Conservation (phyloP, 1,140 invertebrate genomes). For the Chlorops oryzae region DNA sequence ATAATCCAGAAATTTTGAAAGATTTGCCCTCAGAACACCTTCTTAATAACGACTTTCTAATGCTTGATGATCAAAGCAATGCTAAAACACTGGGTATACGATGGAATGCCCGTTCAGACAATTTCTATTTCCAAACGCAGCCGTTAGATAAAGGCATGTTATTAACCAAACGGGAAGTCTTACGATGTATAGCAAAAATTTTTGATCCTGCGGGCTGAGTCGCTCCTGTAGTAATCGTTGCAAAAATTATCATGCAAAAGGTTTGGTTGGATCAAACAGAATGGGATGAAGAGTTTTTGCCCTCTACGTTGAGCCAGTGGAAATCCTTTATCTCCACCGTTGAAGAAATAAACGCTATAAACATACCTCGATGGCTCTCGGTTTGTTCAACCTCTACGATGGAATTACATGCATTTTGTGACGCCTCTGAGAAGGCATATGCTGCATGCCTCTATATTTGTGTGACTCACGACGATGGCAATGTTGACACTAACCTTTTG, state of each 20-base stretch:
- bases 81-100: neutral
- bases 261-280: slow-evolving; percentile 35
- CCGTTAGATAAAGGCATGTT: neutral
- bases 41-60: neutral
- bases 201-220: slow-evolving; percentile 47
- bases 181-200: slow-evolving; percentile 12
- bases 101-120: neutral
- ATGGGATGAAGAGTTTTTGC: slow-evolving; percentile 41
- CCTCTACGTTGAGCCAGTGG: slow-evolving; percentile 16
- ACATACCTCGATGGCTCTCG: no score
- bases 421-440: neutral
- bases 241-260: slow-evolving; percentile 49
- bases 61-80: neutral
- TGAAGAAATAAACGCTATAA: no score
- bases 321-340: slow-evolving; percentile 2
- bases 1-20: neutral
- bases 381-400: no score
- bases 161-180: neutral
- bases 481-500: neutral
- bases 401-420: neutral
- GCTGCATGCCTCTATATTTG: neutral
- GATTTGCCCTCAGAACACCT: neutral
- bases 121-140: neutral
- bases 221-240: slow-evolving; percentile 39
- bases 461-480: neutral